Evolutionary conservation across 2,888 invertebrate genomes (phyloP), one percentile per base, ranked within the genome.

Genomic region (Ormyrus rosae): DNA sequence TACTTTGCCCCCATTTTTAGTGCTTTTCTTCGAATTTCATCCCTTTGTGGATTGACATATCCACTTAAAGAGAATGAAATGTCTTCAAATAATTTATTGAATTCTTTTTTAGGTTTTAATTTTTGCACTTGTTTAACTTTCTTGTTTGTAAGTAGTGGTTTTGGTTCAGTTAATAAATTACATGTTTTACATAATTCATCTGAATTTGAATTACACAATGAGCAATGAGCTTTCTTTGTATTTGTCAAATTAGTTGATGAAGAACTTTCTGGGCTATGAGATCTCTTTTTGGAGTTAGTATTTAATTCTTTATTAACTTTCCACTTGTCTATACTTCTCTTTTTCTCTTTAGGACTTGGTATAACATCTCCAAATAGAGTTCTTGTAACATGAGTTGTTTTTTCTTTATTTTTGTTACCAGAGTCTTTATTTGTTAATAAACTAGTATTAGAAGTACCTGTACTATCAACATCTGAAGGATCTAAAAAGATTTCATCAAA

Each of bases 1-100:
- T 91, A 90, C 72, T 80, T 88, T 0, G 88, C 90, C 6, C 90
- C 90, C 90, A 91, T 91, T 82, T 85, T 82, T 9, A 91, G 64
- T 7, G 90, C 90, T 75, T 90, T 90, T 64, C 83, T 84, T 19
- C 90, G 85, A 19, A 90, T 88, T 19, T 88, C 85, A 76, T 90
- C 89, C 69, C 90, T 87, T 71, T 89, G 86, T 5, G 90, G 90
- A 87, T 91, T 90, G 1, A 88, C 86, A 13, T 90, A 91, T 5
- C 90, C 90, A 81, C 90, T 90, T 5, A 91, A 84, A 1, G 90
- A 85, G 84, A 91, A 90, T 4, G 77, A 84, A 9, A 89, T 75
- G 56, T 84, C 87, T 6, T 86, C 86, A 60, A 90, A 85, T 6
- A 91, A 83, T 79, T 88, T 85, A 10, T 67, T 80, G 81, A 90